These are phyloP conservation scores for Asteroscopus sphinx DNA, from an alignment of 2,888 invertebrate species.

Conservation along the genomic window DNA sequence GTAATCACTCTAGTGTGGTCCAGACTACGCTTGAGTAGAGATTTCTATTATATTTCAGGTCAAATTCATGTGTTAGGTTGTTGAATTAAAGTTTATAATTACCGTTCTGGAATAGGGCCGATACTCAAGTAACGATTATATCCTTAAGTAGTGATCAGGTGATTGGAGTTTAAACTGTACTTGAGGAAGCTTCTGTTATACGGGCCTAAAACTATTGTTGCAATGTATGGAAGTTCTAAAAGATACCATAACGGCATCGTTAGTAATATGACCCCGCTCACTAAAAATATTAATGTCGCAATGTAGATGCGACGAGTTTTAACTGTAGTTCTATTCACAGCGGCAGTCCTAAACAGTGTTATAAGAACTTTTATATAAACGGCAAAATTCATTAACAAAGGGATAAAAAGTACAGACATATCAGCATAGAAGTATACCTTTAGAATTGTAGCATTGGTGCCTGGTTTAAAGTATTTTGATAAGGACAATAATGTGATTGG, in stretches of 20 bases:
- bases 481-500: neutral
- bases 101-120: too few species aligned
- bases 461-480: neutral
- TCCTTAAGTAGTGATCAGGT: too few species aligned
- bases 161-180: too few species aligned
- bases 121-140: too few species aligned
- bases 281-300: slow-evolving; percentile 14
- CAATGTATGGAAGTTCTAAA: neutral
- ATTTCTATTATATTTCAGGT: too few species aligned
- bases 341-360: slow-evolving; percentile 4
- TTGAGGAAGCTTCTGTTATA: too few species aligned
- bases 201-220: too few species aligned
- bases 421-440: neutral
- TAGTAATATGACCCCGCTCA: slow-evolving; percentile 1
- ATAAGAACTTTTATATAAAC: slow-evolving; percentile 11
- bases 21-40: too few species aligned
- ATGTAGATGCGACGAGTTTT: slow-evolving; percentile 8
- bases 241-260: neutral
- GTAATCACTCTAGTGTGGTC: too few species aligned
- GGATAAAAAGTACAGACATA: neutral
- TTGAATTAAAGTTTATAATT: too few species aligned
- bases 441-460: neutral
- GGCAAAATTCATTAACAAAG: slow-evolving; percentile 7
- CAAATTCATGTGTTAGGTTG: too few species aligned
- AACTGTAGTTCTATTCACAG: slow-evolving; percentile 2